Percentiles rank a stretch among this genome's conserved stretches.
phyloP scores from a whole-genome alignment of 2,888 invertebrate genomes.

The Diplazon laetatorius region DNA sequence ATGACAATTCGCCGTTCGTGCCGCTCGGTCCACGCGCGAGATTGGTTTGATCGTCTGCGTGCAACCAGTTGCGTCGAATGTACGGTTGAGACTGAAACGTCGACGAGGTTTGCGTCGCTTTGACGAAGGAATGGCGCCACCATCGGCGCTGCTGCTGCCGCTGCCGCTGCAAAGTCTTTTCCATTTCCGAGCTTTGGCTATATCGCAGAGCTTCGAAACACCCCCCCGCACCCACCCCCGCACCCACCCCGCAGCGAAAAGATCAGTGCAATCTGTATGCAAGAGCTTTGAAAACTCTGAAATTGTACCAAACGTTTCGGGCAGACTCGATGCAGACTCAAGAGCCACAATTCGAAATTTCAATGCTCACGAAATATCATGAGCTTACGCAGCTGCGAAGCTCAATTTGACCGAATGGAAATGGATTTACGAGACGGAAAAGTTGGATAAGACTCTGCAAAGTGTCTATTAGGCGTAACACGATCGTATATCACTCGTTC shows the following conservation, averaged over 20 bases:
- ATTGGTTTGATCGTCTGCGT: constrained; percentile 46
- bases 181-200: constrained; percentile 48
- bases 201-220: constrained; percentile 24
- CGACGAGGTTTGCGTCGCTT: constrained; percentile 67
- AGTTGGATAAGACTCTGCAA: constrained; percentile 58
- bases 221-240: too few species aligned
- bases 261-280: constrained; percentile 27
- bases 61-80: constrained; percentile 71
- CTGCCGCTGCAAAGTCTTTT: constrained; percentile 37
- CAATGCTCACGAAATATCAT: neutral
- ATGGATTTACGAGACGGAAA: neutral
- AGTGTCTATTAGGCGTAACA: constrained; percentile 42
- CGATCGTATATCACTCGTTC: constrained; percentile 57
- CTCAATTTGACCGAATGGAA: neutral
- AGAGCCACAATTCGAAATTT: too few species aligned
- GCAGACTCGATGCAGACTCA: neutral
- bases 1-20: constrained; percentile 8
- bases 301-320: neutral
- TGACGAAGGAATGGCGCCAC: constrained; percentile 71
- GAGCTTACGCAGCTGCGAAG: neutral
- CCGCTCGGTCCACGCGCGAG: constrained; percentile 42
- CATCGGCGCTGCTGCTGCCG: constrained; percentile 59
- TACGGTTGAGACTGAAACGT: constrained; percentile 73
- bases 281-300: neutral
- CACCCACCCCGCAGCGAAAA: constrained; percentile 28